A percentile compares a stretch with the other conserved stretches of the same genome.
Evolutionary conservation across 2,888 invertebrate genomes (phyloP).

Genomic region (Homarus gammarus): DNA sequence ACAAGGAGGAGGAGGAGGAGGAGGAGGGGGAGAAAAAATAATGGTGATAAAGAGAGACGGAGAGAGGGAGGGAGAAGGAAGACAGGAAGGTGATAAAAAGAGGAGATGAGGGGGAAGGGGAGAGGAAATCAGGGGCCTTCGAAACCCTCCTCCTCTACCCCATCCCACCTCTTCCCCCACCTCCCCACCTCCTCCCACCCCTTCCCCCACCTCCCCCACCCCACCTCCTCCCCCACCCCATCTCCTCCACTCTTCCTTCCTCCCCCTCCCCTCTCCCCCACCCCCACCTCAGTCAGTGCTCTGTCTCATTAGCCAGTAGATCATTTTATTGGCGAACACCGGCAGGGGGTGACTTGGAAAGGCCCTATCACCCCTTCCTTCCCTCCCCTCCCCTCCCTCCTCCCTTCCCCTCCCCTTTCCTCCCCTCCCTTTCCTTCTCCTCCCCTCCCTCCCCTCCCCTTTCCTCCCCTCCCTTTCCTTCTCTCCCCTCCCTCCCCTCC

Average conservation of each 20-base stretch:
- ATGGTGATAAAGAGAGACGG: background rate
- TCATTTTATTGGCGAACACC: background rate
- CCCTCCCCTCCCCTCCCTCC: conserved; percentile 32
- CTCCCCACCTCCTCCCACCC: no score
- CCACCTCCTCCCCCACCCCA: no score
- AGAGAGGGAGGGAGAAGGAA: no score
- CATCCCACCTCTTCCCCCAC: no score
- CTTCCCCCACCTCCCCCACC: no score
- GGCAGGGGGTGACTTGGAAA: background rate
- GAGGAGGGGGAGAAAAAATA: background rate
- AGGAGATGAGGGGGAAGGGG: background rate
- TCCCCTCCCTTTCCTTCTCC: background rate
- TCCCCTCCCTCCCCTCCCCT: background rate
- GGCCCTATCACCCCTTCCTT: conserved; percentile 32
- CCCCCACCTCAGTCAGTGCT: background rate
- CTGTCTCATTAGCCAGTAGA: background rate
- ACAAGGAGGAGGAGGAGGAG: no score
- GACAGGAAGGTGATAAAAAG: background rate
- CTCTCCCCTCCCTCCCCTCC: background rate
- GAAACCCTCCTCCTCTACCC: no score
- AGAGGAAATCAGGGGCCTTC: background rate
- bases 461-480: background rate
- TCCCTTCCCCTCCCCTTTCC: conserved; percentile 1
- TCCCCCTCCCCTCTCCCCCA: no score
- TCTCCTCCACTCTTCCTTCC: no score